Base-by-base conservation (phyloP, 1,140 invertebrate genomes). In the Pectinophora gossypiella region DNA sequence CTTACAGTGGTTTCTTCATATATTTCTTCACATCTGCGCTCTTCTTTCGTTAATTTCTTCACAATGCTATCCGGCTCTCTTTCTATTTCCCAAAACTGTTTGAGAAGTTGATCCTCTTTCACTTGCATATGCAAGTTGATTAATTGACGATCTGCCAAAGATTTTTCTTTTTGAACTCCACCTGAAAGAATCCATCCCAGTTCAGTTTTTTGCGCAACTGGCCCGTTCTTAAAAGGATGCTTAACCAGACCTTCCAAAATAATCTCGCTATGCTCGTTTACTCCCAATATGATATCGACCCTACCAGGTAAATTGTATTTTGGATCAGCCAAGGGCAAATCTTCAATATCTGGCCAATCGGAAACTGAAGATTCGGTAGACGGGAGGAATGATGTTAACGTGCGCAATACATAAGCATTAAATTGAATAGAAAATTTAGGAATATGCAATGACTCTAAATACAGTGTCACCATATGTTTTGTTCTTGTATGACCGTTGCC, bases 161-260 rank as follows among this genome's bases (percentile, higher is more conserved):
- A 16, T 13, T 16, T 16, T 15, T 40, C 16, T 15, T 40, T 15
- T 6, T 15, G 23, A 32, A 54, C 27, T n/a, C 46, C 49, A 40
- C 61, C 61, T 48, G 55, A 61, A n/a, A 65, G 13, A 6, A 67
- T 60, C 64, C 64, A 67, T 9, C 61, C 64, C 16, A 67, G 48
- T 12, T 19, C 48, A 4, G 58, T 64, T 16, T 50, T 59, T 23
- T 64, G 64, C 9, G 61, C 64, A 43, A 35, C 44, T 16, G 57
- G 56, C 21, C 56, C 48, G 12, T 57, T 60, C 51, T 32, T 13
- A 19, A 50, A 51, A 20, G 64, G 56, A 48, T 55, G 53, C 20
- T 63, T 63, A 10, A 63, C 51, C 23, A 59, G 9, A 19, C 59
- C 40, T 53, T 53, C 45, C 47, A 59, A 19, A 18, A 63, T 15